Evolutionary conservation across 2,113 vertebrate species (phyloP).

Genomic region (Saccopteryx leptura): DNA sequence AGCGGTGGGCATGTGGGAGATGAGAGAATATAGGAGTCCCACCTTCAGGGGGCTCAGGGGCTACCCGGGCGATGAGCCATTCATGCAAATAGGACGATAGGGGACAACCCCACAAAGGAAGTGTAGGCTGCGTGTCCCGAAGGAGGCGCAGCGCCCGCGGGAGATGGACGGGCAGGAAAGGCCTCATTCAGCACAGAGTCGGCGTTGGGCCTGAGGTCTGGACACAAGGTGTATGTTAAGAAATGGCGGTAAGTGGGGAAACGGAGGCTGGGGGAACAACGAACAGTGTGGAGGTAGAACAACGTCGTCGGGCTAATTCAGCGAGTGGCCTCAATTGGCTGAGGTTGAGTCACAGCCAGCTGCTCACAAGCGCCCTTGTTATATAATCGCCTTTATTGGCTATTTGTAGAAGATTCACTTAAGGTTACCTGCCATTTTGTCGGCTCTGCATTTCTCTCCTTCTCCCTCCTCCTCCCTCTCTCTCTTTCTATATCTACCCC

Average conservation of each 20-base stretch:
- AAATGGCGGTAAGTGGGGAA: background rate
- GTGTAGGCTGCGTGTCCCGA: rapidly evolving
- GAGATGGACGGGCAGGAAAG: rapidly evolving
- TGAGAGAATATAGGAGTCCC: background rate
- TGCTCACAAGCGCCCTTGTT: constrained; percentile 29
- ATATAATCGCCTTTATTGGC: constrained; percentile 70
- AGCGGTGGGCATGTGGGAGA: background rate
- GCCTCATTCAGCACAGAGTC: no score
- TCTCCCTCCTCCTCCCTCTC: background rate
- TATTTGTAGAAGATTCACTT: constrained; percentile 72
- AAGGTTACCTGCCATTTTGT: constrained; percentile 64
- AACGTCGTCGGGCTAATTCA: background rate
- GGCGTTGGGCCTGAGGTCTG: background rate
- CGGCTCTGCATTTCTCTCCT: constrained; percentile 33
- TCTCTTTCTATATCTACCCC: background rate
- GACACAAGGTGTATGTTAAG: background rate
- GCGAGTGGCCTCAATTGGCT: background rate
- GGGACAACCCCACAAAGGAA: rapidly evolving
- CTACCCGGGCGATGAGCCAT: rapidly evolving
- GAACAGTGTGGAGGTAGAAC: rapidly evolving
- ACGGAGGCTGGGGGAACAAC: background rate
- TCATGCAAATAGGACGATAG: rapidly evolving
- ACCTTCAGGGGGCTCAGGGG: background rate
- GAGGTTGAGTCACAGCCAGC: background rate
- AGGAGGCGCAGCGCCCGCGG: rapidly evolving